Evolutionary conservation across 2,113 vertebrate species (phyloP), one percentile per base, ranked within the genome.

Genomic region (Helogale parvula): DNA sequence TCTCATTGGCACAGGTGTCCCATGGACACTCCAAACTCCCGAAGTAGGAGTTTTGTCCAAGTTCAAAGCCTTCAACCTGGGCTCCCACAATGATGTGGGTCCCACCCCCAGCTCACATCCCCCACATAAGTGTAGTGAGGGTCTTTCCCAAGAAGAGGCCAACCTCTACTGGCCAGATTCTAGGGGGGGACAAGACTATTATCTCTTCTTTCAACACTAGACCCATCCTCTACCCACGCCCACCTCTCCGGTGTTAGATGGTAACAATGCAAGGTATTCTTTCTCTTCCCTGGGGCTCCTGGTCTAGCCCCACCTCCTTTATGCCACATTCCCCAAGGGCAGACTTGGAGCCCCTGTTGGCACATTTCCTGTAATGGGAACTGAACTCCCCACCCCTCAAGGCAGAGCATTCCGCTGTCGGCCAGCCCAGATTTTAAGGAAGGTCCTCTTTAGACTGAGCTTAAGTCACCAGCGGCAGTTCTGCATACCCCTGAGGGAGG

Each of bases 321-420:
- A 1, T 8, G 72, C 29, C 63, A n/a, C 82, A 4, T 16, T 68
- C 52, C 77, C 15, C 7, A 27, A 41, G 47, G 41, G 21, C 2
- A 33, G 54, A 9, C 45, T 54, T 19, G 25, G 38, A 41, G 0
- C 7, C 77, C 35, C 17, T 66, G 1, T 33, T 10, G 27, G 35
- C 7, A 33, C 27, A 0, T 16, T 47, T 4, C 35, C 54, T 41
- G 3, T 25, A 17, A 2, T 2, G 25, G 38, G 83, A 38, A 52
- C 41, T 17, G 88, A 38, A 63, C 41, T 17, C 33, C 4, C 60
- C 4, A 31, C 25, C 2, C 4, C 52, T 68, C 8, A 0, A 81
- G 57, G 31, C 13, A 27, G 27, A 38, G 0, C 11, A 1, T 15
- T 33, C 85, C 11, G 2, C 38, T 0, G 0, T 15, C 25, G 21